These are phyloP conservation scores for Tenthredo livida DNA, from an alignment of 2,888 invertebrate genomes.

Conservation along the genomic window DNA sequence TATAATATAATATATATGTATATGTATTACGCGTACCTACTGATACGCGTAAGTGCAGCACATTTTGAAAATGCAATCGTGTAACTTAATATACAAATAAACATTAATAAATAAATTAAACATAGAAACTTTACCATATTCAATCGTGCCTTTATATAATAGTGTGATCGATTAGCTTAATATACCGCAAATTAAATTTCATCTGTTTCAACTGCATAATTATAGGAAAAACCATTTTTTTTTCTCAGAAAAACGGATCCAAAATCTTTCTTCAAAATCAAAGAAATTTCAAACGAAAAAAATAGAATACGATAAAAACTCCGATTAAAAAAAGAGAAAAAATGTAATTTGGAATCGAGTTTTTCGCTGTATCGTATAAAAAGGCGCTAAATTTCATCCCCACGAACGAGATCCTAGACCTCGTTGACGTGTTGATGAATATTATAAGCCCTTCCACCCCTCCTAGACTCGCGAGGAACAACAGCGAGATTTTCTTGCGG, in stretches of 20 bases:
- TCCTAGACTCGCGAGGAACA: slow-evolving; percentile 73
- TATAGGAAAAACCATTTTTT: too few relatives aligned
- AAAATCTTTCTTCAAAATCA: too few relatives aligned
- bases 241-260: too few relatives aligned
- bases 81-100: slow-evolving; percentile 43
- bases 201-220: too few relatives aligned
- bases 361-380: neutral
- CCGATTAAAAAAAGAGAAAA: neutral
- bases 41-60: neutral
- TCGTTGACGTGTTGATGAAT: slow-evolving; percentile 76
- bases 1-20: slow-evolving; percentile 19
- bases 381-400: neutral
- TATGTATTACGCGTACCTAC: slow-evolving; percentile 11
- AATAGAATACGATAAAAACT: neutral
- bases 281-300: neutral
- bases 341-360: neutral
- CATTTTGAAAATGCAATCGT: slow-evolving; percentile 33
- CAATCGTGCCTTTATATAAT: neutral
- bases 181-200: too few relatives aligned
- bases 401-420: slow-evolving; percentile 62
- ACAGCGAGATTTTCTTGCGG: slow-evolving; percentile 66
- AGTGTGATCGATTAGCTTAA: neutral
- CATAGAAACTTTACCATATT: slow-evolving; percentile 24
- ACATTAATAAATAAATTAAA: slow-evolving; percentile 37
- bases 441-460: slow-evolving; percentile 75